Evolutionary conservation across 1,140 invertebrate genomes (phyloP).

Genomic region (Psilanteris sp.): DNA sequence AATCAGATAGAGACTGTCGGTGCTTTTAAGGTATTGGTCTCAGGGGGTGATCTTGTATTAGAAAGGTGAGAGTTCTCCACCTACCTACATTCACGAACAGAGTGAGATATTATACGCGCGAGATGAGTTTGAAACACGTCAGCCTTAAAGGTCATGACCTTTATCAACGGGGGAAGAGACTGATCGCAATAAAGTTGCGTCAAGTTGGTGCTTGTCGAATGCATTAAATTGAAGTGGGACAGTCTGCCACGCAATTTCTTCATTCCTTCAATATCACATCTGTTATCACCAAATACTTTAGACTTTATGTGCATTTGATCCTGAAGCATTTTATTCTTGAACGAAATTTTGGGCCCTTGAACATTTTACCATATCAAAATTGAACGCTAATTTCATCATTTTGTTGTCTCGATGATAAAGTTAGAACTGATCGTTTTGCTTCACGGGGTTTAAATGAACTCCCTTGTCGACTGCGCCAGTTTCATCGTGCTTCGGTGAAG

Average conservation of each 20-base stretch:
- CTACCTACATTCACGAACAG: conserved; percentile 59
- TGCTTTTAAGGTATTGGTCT: conserved; percentile 75
- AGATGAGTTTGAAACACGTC: conserved; percentile 62
- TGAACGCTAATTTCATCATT: conserved; percentile 14
- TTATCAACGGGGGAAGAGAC: conserved; percentile 34
- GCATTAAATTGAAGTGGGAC: conserved; percentile 47
- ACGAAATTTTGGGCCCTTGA: conserved; percentile 24
- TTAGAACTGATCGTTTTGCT: conserved; percentile 48
- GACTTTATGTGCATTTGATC: conserved; percentile 31
- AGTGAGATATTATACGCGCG: conserved; percentile 70
- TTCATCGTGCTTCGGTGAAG: conserved; percentile 49
- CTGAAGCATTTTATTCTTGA: conserved; percentile 11
- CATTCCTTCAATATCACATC: conserved; percentile 44
- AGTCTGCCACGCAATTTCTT: conserved; percentile 49
- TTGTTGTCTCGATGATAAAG: conserved; percentile 24
- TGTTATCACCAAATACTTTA: conserved; percentile 24
- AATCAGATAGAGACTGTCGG: conserved; percentile 69
- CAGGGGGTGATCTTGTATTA: conserved; percentile 58
- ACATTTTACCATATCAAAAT: conserved; percentile 16
- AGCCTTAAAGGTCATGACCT: conserved; percentile 54
- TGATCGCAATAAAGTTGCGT: conserved; percentile 49
- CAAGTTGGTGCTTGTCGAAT: conserved; percentile 24
- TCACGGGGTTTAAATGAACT: conserved; percentile 35
- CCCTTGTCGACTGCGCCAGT: conserved; percentile 15
- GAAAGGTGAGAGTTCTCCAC: conserved; percentile 52